phyloP scores from a whole-genome alignment of 1,140 invertebrate species.

The Anoplolepis gracilipes region DNA sequence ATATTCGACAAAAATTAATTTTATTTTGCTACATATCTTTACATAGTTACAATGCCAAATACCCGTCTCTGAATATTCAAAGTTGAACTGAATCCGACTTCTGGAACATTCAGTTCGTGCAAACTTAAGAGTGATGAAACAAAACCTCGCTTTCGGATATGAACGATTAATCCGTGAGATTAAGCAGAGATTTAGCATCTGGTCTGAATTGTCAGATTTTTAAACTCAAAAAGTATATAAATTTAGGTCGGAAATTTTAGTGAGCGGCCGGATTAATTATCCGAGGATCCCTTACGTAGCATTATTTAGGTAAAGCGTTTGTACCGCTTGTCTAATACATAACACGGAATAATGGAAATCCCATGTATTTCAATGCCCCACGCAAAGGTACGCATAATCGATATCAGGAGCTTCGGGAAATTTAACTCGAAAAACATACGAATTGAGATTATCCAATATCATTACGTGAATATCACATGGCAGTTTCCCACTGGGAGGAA shows the following conservation, averaged over 20 bases:
- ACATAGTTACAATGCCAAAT: background rate
- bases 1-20: constrained; percentile 7
- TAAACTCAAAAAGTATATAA: constrained; percentile 57
- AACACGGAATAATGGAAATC: constrained; percentile 66
- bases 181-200: constrained; percentile 49
- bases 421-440: background rate
- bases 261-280: constrained; percentile 63
- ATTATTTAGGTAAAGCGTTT: background rate
- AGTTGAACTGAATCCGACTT: background rate
- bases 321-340: constrained; percentile 26
- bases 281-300: constrained; percentile 36
- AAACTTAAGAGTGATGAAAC: constrained; percentile 42
- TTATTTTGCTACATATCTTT: background rate
- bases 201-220: constrained; percentile 44
- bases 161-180: constrained; percentile 51
- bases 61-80: constrained; percentile 9
- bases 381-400: constrained; percentile 42
- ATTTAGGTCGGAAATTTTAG: constrained; percentile 37
- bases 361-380: constrained; percentile 11
- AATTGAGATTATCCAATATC: background rate
- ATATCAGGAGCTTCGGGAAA: constrained; percentile 27
- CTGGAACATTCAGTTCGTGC: background rate
- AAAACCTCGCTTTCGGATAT: background rate
- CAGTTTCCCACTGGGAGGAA: background rate
- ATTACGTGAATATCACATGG: background rate